Percentiles rank a stretch among this genome's conserved stretches.
Evolutionary conservation across 2,888 invertebrate genomes (phyloP).

Genomic region (Drosophila hamatofila): DNA sequence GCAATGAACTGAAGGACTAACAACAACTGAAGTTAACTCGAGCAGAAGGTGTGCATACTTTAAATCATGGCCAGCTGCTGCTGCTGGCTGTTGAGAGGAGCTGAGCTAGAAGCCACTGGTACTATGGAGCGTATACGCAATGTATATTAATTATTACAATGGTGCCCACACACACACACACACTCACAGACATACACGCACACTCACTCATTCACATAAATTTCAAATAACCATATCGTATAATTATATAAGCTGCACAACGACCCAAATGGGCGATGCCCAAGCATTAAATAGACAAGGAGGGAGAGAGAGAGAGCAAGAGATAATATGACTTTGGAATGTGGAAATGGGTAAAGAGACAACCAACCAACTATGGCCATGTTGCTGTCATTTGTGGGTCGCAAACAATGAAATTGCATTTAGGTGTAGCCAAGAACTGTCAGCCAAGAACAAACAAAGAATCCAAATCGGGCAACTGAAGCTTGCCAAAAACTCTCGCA

Average conservation of each 20-base stretch:
- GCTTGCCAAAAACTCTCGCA: conserved; percentile 13
- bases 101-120: background rate
- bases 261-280: conserved; percentile 31
- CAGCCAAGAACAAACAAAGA: conserved; percentile 16
- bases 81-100: conserved; percentile 12
- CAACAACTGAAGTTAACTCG: background rate
- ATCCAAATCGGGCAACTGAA: background rate
- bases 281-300: background rate
- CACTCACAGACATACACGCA: conserved; percentile 1
- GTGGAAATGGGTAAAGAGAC: background rate
- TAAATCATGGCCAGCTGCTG: conserved; percentile 1
- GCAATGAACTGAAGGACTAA: background rate
- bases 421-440: conserved; percentile 23
- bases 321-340: background rate
- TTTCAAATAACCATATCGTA: conserved; percentile 26
- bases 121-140: conserved; percentile 43
- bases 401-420: conserved; percentile 59
- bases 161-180: conserved; percentile 5
- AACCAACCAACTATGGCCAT: background rate
- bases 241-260: conserved; percentile 28
- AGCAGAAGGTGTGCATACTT: conserved; percentile 11
- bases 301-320: background rate
- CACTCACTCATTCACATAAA: conserved; percentile 17
- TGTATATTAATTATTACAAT: conserved; percentile 41
- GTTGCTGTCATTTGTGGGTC: conserved; percentile 38